phyloP scores from a whole-genome alignment of 1,140 invertebrate species.

The Mycetomoellerius zeteki region DNA sequence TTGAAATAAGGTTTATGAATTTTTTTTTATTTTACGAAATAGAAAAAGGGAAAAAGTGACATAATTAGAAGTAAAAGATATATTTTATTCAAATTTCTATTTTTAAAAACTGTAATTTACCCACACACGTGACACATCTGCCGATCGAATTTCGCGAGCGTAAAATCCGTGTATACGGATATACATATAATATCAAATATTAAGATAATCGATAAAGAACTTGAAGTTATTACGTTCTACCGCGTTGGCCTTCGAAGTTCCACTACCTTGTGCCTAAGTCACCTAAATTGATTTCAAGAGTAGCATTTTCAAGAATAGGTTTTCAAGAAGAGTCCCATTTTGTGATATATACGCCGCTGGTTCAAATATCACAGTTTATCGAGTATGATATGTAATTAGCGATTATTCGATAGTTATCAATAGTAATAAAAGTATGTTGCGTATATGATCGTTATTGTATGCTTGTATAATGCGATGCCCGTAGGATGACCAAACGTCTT shows the following conservation, averaged over 20 bases:
- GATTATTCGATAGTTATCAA: conserved; percentile 73
- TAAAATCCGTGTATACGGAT: conserved; percentile 63
- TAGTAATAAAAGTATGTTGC: conserved; percentile 72
- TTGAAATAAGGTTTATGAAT: not conserved
- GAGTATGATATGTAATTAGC: conserved; percentile 83
- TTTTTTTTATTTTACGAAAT: not conserved
- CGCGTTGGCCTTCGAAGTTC: conserved; percentile 35
- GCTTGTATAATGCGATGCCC: conserved; percentile 7
- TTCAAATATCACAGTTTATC: conserved; percentile 83
- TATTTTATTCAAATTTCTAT: not conserved
- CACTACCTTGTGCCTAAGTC: conserved; percentile 42
- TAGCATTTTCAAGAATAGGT: conserved; percentile 45
- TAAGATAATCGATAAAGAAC: conserved; percentile 71
- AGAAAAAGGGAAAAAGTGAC: not conserved
- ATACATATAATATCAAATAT: conserved; percentile 75
- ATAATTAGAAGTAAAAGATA: not conserved
- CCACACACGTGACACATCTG: not conserved
- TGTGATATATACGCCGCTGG: conserved; percentile 74
- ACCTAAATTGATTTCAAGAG: conserved; percentile 64
- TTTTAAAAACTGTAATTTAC: conserved; percentile 17
- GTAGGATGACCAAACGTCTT: conserved; percentile 29
- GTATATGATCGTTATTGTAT: conserved; percentile 53
- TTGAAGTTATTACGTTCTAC: conserved; percentile 58
- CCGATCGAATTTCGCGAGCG: conserved; percentile 47
- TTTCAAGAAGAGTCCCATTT: conserved; percentile 36